Conservation (phyloP, 2,113 vertebrate genomes). For the Micronycteris hirsuta region DNA sequence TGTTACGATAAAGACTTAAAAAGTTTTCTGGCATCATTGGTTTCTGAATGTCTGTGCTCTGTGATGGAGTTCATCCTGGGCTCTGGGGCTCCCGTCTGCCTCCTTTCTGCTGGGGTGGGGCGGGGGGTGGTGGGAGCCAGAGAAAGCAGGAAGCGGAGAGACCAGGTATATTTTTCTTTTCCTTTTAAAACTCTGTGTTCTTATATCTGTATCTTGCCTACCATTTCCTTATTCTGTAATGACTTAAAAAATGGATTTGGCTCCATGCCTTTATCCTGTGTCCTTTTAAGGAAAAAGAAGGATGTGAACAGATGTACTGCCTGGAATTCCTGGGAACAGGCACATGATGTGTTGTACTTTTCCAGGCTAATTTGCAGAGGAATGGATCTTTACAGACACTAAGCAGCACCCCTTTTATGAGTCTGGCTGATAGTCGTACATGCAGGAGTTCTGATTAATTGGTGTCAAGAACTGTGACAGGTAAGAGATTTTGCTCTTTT, state of each 20-base stretch:
- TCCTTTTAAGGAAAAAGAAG: constrained; percentile 22
- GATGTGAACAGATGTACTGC: not conserved
- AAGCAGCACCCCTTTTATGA: not conserved
- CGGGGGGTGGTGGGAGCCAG: fast-evolving
- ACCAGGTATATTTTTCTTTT: not conserved
- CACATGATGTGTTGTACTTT: not conserved
- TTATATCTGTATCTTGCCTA: not conserved
- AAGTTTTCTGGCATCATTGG: not conserved
- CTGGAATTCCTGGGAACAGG: constrained; percentile 8
- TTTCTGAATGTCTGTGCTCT: not conserved
- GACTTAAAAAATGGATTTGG: constrained; percentile 1
- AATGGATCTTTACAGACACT: constrained; percentile 29
- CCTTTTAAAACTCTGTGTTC: constrained; percentile 1
- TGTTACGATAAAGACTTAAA: not conserved
- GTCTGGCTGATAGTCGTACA: constrained; percentile 1
- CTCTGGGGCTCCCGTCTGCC: not conserved
- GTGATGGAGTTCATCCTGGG: not conserved
- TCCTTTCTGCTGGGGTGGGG: not conserved
- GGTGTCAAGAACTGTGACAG: not conserved
- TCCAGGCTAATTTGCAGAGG: constrained; percentile 25
- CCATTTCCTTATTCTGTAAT: constrained; percentile 24
- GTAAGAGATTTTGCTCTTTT: not conserved
- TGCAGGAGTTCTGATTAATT: constrained; percentile 20
- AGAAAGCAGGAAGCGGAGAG: not conserved
- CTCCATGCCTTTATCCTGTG: not conserved